Percentiles rank a stretch among this genome's conserved stretches.
Conservation (phyloP, 2,888 invertebrate species). For the Aleiodes alternator region DNA sequence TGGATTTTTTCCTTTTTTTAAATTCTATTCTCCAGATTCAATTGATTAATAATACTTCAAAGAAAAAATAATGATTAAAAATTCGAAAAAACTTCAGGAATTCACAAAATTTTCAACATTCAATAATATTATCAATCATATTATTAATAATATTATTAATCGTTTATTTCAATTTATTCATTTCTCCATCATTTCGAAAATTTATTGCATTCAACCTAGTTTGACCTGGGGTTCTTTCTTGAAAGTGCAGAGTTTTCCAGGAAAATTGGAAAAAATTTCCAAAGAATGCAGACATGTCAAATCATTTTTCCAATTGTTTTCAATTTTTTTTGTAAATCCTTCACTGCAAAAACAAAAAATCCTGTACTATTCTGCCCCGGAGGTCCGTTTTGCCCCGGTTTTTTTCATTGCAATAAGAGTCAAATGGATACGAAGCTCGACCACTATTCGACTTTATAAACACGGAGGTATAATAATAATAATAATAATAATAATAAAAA, state of each 20-base stretch:
- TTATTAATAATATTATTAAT: background rate
- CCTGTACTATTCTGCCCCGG: background rate
- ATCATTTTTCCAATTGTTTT: background rate
- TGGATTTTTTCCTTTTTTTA: background rate
- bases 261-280: no score
- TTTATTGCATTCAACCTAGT: no score
- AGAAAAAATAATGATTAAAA: background rate
- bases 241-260: no score
- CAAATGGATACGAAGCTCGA: background rate
- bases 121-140: no score
- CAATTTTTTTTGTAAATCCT: background rate
- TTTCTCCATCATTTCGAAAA: background rate
- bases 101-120: no score
- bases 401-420: background rate
- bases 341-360: background rate
- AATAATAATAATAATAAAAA: background rate
- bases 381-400: background rate
- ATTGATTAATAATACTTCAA: slow-evolving; percentile 3
- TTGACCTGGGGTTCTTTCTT: no score
- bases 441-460: background rate
- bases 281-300: background rate
- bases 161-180: no score
- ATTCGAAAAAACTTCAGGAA: background rate
- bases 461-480: background rate
- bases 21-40: background rate